These are phyloP conservation scores for Pteronura brasiliensis DNA, from an alignment of 2,113 vertebrate species.

Conservation along the genomic window DNA sequence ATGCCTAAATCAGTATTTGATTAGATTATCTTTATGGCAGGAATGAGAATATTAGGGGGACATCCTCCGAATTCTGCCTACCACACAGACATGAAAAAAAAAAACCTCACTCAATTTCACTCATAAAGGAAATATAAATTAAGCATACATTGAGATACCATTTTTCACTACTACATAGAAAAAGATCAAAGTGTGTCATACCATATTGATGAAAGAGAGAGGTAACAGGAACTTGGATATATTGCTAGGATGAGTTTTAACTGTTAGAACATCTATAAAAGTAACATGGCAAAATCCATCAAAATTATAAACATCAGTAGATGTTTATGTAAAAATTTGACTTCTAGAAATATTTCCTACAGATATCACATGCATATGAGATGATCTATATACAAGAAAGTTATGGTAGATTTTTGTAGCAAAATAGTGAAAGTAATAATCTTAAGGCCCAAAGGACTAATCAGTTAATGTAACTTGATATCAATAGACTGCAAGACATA, in stretches of 20 bases:
- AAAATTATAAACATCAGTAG: neutral
- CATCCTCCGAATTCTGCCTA: neutral
- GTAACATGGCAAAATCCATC: neutral
- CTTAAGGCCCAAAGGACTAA: neutral
- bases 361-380: neutral
- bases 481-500: neutral
- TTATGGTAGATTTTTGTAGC: neutral
- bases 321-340: neutral
- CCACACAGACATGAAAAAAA: neutral
- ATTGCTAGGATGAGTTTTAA: neutral
- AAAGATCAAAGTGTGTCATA: neutral
- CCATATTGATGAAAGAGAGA: neutral
- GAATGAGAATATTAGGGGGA: neutral
- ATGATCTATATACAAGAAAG: neutral
- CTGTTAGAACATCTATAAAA: neutral
- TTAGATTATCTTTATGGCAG: neutral
- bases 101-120: neutral
- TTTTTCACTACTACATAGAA: neutral
- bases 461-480: neutral
- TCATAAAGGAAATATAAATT: neutral
- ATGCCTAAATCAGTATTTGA: neutral
- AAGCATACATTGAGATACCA: neutral
- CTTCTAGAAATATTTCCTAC: neutral
- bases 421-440: neutral
- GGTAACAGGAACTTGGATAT: neutral